Conservation (phyloP, 2,113 vertebrate genomes). For the Axis porcinus region DNA sequence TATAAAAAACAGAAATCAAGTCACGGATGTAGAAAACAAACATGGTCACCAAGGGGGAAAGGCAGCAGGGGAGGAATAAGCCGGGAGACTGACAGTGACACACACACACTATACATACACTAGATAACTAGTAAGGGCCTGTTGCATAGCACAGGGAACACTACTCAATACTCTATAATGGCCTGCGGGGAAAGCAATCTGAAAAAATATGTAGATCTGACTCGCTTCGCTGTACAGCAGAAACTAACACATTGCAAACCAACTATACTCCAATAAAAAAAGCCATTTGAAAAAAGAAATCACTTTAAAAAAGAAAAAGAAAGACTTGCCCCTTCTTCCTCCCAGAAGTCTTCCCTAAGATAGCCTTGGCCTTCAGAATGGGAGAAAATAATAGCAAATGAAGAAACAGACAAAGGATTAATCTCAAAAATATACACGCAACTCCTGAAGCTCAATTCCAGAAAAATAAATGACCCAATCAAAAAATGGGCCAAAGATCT, state of each 20-base stretch:
- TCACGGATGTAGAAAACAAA: neutral
- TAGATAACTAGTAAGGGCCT: neutral
- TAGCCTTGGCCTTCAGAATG: neutral
- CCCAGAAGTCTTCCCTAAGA: neutral
- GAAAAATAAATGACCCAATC: no score
- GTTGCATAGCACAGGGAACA: neutral
- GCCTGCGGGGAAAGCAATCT: neutral
- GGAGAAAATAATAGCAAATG: no score
- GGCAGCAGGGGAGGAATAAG: neutral
- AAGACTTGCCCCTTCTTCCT: neutral
- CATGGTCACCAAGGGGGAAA: neutral
- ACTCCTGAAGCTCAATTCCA: no score
- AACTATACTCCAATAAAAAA: neutral
- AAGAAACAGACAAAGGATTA: no score
- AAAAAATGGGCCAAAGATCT: no score
- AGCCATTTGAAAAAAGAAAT: neutral
- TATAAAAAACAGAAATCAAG: neutral
- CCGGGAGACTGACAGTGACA: neutral
- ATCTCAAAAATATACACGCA: no score
- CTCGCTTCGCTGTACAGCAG: neutral
- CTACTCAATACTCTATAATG: neutral
- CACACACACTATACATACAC: neutral
- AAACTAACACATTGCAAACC: neutral
- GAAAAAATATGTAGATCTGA: neutral
- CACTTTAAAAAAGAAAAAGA: neutral